Conservation (phyloP, 2,888 invertebrate species). For the Agonopterix arenella region DNA sequence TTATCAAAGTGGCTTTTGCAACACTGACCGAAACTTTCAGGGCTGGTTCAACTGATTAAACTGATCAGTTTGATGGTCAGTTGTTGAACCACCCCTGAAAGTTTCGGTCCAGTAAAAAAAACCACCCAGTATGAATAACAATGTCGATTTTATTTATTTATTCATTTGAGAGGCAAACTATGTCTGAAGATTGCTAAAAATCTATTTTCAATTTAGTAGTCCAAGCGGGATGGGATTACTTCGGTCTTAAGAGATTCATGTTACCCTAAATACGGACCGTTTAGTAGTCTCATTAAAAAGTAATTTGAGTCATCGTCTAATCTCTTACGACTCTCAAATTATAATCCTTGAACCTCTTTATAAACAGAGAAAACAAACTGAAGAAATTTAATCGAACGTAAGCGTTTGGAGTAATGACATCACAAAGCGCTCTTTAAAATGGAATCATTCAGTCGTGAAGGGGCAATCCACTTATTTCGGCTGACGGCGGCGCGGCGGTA, state of each 20-base stretch:
- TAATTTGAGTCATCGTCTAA: constrained; percentile 47
- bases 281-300: constrained; percentile 44
- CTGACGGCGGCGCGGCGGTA: constrained; percentile 52
- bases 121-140: too few species aligned
- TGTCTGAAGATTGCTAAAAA: too few species aligned
- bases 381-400: constrained; percentile 26
- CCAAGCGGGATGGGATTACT: too few species aligned
- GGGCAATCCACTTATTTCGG: constrained; percentile 69
- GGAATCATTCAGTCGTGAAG: constrained; percentile 58
- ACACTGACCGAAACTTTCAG: too few species aligned
- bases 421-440: constrained; percentile 48
- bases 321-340: constrained; percentile 19
- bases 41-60: too few species aligned
- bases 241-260: constrained; percentile 8
- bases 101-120: too few species aligned
- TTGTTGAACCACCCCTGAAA: too few species aligned
- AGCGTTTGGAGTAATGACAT: constrained; percentile 40
- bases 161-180: too few species aligned
- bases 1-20: too few species aligned
- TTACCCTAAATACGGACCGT: constrained; percentile 27
- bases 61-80: too few species aligned
- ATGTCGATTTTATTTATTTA: too few species aligned
- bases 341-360: constrained; percentile 11
- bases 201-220: too few species aligned
- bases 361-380: constrained; percentile 11